phyloP scores from a whole-genome alignment of 2,113 vertebrate species.

The Seriola dumerili region DNA sequence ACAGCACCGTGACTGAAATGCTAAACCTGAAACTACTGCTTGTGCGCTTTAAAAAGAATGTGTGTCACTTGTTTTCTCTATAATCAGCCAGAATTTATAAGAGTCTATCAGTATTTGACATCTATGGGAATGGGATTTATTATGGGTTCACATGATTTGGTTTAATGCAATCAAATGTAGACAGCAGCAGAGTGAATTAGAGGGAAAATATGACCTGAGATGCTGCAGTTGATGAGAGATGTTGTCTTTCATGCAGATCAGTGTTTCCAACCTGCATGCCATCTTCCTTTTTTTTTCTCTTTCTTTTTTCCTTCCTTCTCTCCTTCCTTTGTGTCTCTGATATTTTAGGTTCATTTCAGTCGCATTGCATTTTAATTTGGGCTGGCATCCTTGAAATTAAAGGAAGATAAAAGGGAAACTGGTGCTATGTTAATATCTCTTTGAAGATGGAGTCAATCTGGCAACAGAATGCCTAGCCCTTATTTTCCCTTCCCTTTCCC shows the following conservation, averaged over 20 bases:
- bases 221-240: conserved; percentile 1
- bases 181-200: neutral
- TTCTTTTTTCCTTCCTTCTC: neutral
- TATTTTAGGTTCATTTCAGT: conserved; percentile 74
- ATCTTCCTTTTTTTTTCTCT: neutral
- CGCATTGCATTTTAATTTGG: conserved; percentile 70
- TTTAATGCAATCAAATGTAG: neutral
- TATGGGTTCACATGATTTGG: neutral
- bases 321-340: conserved; percentile 42
- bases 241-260: conserved; percentile 12
- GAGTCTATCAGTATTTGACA: neutral
- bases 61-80: neutral
- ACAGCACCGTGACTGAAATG: conserved; percentile 5
- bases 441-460: conserved; percentile 83
- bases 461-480: conserved; percentile 71
- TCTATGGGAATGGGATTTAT: neutral
- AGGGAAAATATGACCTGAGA: neutral
- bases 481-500: conserved; percentile 67
- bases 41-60: neutral
- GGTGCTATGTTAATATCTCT: conserved; percentile 80
- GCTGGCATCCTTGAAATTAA: conserved; percentile 79
- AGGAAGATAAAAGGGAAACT: conserved; percentile 79
- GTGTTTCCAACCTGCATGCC: conserved; percentile 30
- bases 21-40: neutral
- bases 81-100: neutral